Base-by-base conservation (phyloP, 1,140 invertebrate species). In the Brachystomella parvula region DNA sequence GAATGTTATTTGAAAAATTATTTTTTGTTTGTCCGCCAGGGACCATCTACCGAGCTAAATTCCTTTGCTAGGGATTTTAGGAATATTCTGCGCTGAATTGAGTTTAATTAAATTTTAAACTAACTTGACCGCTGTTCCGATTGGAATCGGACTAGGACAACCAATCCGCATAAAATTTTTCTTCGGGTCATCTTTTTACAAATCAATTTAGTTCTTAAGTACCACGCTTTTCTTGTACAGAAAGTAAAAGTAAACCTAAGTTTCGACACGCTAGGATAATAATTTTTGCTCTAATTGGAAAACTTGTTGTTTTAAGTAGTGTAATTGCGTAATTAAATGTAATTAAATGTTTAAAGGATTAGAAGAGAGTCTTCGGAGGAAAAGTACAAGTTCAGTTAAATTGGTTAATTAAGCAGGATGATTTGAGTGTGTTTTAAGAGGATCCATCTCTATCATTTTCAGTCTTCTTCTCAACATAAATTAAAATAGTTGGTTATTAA, bases 61-160 rank as follows among this genome's bases (percentile, higher is more conserved):
- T n/a, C n/a, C n/a, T n/a, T n/a, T n/a, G n/a, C n/a, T n/a, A n/a
- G n/a, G n/a, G n/a, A n/a, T n/a, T n/a, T n/a, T n/a, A n/a, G n/a
- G n/a, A n/a, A n/a, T n/a, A n/a, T n/a, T n/a, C n/a, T n/a, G n/a
- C n/a, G n/a, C n/a, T n/a, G n/a, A n/a, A n/a, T 66, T 70, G 0
- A 68, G 64, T 33, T 61, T 26, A 1, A 70, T 60, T 60, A 67
- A 73, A 0, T 63, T 61, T 58, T 61, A 33, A 35, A 70, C 68
- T 0, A 35, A 3, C 61, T 44, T 65, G 12, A 28, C 44, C 29
- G 47, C 33, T 58, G 47, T 9, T 35, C 53, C 63, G 31, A 29
- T 26, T 39, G n/a, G n/a, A n/a, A n/a, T 29, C 58, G 47, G 35
- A 63, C 9, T n/a, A 61, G 35, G n/a, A 39, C 9, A 3, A 47